Evolutionary conservation across 2,888 invertebrate genomes (phyloP).

Genomic region (Archaeoteleia sp.): DNA sequence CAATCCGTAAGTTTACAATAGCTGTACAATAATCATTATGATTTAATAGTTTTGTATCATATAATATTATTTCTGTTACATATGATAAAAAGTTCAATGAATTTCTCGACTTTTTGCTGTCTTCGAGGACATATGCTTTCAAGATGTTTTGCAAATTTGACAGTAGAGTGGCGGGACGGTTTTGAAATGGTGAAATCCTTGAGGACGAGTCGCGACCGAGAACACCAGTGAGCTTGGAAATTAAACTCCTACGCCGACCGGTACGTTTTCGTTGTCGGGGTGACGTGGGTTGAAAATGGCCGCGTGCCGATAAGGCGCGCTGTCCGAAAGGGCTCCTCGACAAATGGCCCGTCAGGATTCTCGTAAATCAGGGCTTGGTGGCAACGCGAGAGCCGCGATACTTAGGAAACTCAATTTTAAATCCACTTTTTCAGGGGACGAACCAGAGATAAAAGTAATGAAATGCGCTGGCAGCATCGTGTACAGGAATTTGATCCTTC

Average conservation of each 20-base stretch:
- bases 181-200: conserved; percentile 39
- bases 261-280: conserved; percentile 42
- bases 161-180: conserved; percentile 39
- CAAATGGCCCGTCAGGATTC: conserved; percentile 74
- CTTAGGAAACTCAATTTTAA: conserved; percentile 36
- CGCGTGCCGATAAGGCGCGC: conserved; percentile 59
- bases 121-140: conserved; percentile 27
- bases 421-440: conserved; percentile 15
- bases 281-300: conserved; percentile 66
- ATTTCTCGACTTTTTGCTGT: conserved; percentile 17
- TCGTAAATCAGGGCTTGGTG: conserved; percentile 71
- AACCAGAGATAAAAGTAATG: conserved; percentile 10
- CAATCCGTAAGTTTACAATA: too few species aligned
- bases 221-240: conserved; percentile 39
- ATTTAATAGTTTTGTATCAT: too few species aligned
- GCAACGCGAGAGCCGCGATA: conserved; percentile 43
- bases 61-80: too few species aligned
- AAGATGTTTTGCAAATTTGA: conserved; percentile 43
- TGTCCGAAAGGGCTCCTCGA: conserved; percentile 68
- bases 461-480: neutral
- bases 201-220: conserved; percentile 38
- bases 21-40: too few species aligned
- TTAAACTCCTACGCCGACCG: conserved; percentile 46
- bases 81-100: too few species aligned
- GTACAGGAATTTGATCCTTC: too few species aligned